Base-by-base conservation (phyloP, 2,797 vertebrate species). In the Parauchenoglanis ngamensis region DNA sequence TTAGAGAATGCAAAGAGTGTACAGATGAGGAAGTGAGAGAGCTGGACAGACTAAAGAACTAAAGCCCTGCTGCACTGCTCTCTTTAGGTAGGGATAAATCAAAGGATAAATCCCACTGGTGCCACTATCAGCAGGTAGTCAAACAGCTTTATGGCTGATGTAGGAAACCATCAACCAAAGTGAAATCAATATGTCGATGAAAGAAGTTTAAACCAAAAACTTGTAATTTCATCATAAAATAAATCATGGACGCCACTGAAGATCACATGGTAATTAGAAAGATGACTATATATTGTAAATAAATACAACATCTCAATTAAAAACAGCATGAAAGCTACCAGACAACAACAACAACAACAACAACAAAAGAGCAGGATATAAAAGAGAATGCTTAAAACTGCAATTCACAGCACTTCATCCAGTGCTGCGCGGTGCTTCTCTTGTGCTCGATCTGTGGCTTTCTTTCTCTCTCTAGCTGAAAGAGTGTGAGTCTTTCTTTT, bases 311-410 rank as follows among this genome's bases (percentile, higher is more conserved):
- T n/a, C 23, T 73, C 44, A 21, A 59, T 59, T 81, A 46, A 80
- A 81, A 46, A 72, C 56, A n/a, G 46, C 25, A 54, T 31, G 35
- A 72, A 68, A 72, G n/a, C 23, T 28, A 23, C 21, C 44, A 59
- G n/a, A 67, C 11, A 28, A 54, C 7, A n/a, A 86, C 23, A 59
- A 54, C 46, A 8, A 49, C 40, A 46, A 76, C 17, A 25, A 31
- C 11, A 83, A 68, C 31, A 44, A 13, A 4, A 78, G 57, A 23
- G 23, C 28, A 0, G 10, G 49, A 79, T 86, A 78, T 86, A 40
- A 67, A 70, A 80, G 52, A 28, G 59, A 78, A 78, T 56, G 25
- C 19, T 85, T 85, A 40, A 70, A 70, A 72, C 52, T 21, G 65
- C 59, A 77, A 44, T 67, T 52, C n/a, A 28, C 46, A 21, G 21